Evolutionary conservation across 2,888 invertebrate genomes (phyloP), one percentile per base, ranked within the genome.

Genomic region (Gisinianus flammeolus): DNA sequence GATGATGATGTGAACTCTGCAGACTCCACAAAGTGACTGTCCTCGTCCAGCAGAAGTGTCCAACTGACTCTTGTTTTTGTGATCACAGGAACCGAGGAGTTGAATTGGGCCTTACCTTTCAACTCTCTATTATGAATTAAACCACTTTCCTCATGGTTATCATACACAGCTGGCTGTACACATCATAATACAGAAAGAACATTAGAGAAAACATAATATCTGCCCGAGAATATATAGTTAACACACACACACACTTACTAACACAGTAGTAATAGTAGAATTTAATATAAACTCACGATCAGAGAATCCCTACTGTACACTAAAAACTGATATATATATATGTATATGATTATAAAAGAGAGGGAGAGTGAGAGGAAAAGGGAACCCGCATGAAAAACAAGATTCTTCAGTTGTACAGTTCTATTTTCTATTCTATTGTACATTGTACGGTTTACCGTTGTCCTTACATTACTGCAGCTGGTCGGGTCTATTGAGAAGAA

Each of bases 401-500:
- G 70, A 70, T 54, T 70, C 31, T 33, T 16, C 44, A 44, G 19
- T 44, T 44, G 44, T 44, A 44, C 44, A 44, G 44, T 44, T 44
- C 44, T 35, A 35, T 35, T 35, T 19, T 44, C 62, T 12, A 70
- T 70, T 52, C 52, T 70, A 28, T 44, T 70, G 24, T 28, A 52
- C 28, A 30, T 62, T 62, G 22, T 24, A 58, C 56, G 56, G 22
- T 58, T 62, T 62, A 26, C 62, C 62, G 62, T 62, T 62, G 62
- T 62, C 62, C 24, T 62, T 62, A 62, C 62, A 62, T 62, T 62
- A 62, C 62, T 70, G 54, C 70, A 70, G 70, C 54, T 70, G 70
- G 69, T 44, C 69, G 44, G 70, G 70, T 70, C 70, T 70, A 54
- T 70, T 70, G 54, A 70, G 54, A 54, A 26, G 70, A 70, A 70